Conservation (phyloP, 2,888 invertebrate species). For the Proisotoma minuta region DNA sequence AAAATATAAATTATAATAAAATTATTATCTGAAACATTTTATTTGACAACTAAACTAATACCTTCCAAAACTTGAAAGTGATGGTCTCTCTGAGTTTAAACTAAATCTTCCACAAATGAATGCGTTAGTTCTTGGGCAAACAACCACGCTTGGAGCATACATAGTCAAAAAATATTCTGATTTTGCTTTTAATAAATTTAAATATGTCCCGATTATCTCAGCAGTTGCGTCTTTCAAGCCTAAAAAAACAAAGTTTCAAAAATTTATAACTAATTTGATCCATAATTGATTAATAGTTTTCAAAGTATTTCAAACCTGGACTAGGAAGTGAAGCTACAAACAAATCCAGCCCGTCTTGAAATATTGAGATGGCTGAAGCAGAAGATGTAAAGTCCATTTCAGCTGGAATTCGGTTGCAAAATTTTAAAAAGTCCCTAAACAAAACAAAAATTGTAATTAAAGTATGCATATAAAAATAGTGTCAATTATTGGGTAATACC, state of each 20-base stretch:
- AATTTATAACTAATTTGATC: not conserved
- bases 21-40: not conserved
- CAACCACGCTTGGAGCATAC: constrained; percentile 63
- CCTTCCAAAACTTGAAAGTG: constrained; percentile 10
- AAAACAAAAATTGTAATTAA: constrained; percentile 3
- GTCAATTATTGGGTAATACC: constrained; percentile 21
- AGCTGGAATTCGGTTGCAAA: constrained; percentile 73
- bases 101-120: constrained; percentile 68
- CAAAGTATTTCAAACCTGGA: not conserved
- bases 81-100: constrained; percentile 45
- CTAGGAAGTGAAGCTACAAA: constrained; percentile 73
- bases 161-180: constrained; percentile 73
- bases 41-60: constrained; percentile 9
- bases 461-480: not conserved
- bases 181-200: constrained; percentile 76
- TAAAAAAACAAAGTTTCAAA: constrained; percentile 49
- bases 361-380: constrained; percentile 64
- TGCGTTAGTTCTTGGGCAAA: constrained; percentile 55
- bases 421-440: constrained; percentile 79
- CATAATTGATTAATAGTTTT: not conserved
- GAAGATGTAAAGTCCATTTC: constrained; percentile 70
- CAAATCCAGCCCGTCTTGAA: constrained; percentile 85
- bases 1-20: constrained; percentile 4
- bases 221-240: constrained; percentile 64
- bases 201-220: constrained; percentile 68